These are phyloP conservation scores for Chromoteleia sp. DNA, from an alignment of 2,888 invertebrate species.

Conservation along the genomic window DNA sequence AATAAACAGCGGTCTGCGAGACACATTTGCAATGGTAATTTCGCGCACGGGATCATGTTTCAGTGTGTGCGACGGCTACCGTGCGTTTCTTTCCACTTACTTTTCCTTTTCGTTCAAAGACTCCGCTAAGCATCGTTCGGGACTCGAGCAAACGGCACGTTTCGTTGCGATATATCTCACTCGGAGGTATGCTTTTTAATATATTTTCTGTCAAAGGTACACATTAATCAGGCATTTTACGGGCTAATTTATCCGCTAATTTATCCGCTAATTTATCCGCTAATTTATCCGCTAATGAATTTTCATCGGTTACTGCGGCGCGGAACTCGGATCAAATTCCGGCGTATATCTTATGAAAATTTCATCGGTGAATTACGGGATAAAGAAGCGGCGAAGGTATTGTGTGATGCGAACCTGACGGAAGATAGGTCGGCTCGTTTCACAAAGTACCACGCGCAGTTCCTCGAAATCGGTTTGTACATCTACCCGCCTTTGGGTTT, in stretches of 20 bases:
- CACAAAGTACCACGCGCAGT: slow-evolving; percentile 61
- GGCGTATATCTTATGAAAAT: slow-evolving; percentile 8
- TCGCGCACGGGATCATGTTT: slow-evolving; percentile 21
- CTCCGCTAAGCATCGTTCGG: background rate
- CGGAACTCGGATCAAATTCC: slow-evolving; percentile 11
- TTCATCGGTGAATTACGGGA: slow-evolving; percentile 37
- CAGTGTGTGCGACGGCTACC: slow-evolving; percentile 24
- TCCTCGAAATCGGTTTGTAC: slow-evolving; percentile 63
- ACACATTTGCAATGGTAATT: slow-evolving; percentile 56
- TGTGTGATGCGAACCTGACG: slow-evolving; percentile 57
- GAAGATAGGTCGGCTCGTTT: slow-evolving; percentile 67
- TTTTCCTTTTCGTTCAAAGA: slow-evolving; percentile 7
- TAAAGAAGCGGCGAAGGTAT: slow-evolving; percentile 27
- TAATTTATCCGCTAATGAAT: too few relatives aligned
- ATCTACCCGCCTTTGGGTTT: slow-evolving; percentile 63
- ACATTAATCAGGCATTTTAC: too few relatives aligned
- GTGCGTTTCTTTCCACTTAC: slow-evolving; percentile 15
- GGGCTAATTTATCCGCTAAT: too few relatives aligned
- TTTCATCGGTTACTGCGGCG: background rate
- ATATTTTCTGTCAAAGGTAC: too few relatives aligned
- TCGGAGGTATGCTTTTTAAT: too few relatives aligned
- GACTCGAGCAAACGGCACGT: background rate
- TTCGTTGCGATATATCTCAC: background rate
- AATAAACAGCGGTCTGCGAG: slow-evolving; percentile 19
- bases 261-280: too few relatives aligned